Evolutionary conservation across 2,888 invertebrate species (phyloP).

Genomic region (Opisthograptis luteolata): DNA sequence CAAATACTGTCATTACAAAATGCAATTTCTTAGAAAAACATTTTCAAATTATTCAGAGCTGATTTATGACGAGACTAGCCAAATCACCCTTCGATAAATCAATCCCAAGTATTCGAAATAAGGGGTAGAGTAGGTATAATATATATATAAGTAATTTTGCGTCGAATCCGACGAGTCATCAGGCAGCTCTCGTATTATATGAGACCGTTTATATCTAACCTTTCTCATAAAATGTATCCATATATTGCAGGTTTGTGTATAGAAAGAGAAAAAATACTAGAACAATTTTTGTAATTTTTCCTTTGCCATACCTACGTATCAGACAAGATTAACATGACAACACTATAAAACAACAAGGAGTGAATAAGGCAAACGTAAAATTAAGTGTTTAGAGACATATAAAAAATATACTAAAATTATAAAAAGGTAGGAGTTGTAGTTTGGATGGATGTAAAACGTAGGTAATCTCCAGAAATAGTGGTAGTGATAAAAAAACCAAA

Average conservation of each 20-base stretch:
- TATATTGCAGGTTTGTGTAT: slow-evolving; percentile 31
- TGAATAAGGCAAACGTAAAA: slow-evolving; percentile 1
- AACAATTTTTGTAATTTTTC: slow-evolving; percentile 24
- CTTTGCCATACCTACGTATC: slow-evolving; percentile 12
- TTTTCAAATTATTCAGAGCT: slow-evolving; percentile 32
- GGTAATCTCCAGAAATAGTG: no score
- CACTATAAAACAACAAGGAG: slow-evolving; percentile 16
- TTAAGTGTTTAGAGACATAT: no score
- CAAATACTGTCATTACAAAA: slow-evolving; percentile 11
- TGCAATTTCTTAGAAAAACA: neutral
- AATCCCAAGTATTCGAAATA: slow-evolving; percentile 33
- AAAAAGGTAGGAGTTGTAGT: no score
- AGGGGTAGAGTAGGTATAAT: no score
- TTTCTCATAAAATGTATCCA: slow-evolving; percentile 35
- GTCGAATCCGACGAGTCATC: slow-evolving; percentile 39
- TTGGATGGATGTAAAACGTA: no score
- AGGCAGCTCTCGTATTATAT: slow-evolving; percentile 14
- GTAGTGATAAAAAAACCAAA: no score
- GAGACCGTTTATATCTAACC: slow-evolving; percentile 20
- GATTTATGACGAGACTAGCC: slow-evolving; percentile 41
- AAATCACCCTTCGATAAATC: slow-evolving; percentile 45
- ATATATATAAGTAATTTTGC: slow-evolving; percentile 26
- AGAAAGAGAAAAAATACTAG: slow-evolving; percentile 27
- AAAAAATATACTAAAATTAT: no score
- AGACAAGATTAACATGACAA: slow-evolving; percentile 9